Evolutionary conservation across 1,140 invertebrate genomes (phyloP), one percentile per base, ranked within the genome.

Genomic region (Monochamus saltuarius): DNA sequence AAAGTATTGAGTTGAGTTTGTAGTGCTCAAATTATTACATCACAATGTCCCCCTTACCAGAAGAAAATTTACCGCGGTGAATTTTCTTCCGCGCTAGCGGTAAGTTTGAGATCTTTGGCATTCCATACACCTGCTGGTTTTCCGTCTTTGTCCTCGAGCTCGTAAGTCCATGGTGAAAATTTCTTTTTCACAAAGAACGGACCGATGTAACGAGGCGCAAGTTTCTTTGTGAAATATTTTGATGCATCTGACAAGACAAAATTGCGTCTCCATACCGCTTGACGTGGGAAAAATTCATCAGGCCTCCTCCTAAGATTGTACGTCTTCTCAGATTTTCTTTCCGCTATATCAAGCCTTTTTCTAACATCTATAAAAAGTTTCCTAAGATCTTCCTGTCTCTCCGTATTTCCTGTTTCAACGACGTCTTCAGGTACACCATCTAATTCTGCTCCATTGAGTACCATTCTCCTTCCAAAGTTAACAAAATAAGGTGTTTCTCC

Each of bases 401-500:
- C 47, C 4, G 13, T n/a, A 29, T 13, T n/a, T 35, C 29, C 3
- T 10, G 6, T 22, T 35, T 51, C 22, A 6, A 29, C 2, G 2
- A 29, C 22, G 2, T 29, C 22, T 29, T 29, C 22, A 3, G 22
- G 22, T 29, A 29, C 22, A 29, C 22, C 22, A 3, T 6, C 6
- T 2, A 29, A 29, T 6, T 29, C 22, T 3, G 2, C 22, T 2
- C 22, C 22, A 29, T 6, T 29, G 22, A 29, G 22, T 29, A 29
- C 22, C 22, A 29, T 29, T 29, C 22, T 29, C 7, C 66, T 38
- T 14, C 67, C 60, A 54, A 68, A 68, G 22, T 63, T 63, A 0
- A 60, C 13, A 19, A 59, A 68, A 45, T 61, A 69, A 0, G 74
- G 75, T 3, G 65, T 69, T 29, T 56, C 68, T 8, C 64, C 36